A percentile compares a stretch with the other conserved stretches of the same genome.
Conservation (phyloP, 2,113 vertebrate genomes). For the Trogon surrucura region DNA sequence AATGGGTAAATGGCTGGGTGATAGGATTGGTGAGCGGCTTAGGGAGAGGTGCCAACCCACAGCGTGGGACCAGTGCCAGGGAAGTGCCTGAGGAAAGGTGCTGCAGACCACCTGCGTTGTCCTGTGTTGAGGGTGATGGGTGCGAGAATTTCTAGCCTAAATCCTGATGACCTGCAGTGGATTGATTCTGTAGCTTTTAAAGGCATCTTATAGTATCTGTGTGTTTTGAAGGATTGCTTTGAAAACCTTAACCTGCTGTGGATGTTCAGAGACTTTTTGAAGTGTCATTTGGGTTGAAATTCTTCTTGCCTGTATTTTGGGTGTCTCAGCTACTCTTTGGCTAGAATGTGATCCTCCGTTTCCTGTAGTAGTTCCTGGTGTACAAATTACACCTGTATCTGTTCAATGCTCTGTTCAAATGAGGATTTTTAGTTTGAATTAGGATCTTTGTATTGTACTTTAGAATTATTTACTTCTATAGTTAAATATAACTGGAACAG, state of each 20-base stretch:
- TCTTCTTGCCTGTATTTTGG: background rate
- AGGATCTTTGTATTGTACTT: background rate
- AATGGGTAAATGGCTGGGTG: background rate
- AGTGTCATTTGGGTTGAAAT: background rate
- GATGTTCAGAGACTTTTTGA: background rate
- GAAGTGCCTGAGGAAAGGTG: conserved; percentile 1
- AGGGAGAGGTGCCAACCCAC: background rate
- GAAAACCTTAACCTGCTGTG: background rate
- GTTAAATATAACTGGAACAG: background rate
- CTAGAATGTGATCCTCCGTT: background rate
- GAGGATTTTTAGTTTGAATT: background rate
- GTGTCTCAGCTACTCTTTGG: background rate
- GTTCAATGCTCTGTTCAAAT: background rate
- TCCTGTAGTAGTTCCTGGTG: background rate
- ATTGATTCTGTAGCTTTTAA: background rate
- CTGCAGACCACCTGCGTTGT: conserved; percentile 1
- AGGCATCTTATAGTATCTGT: background rate
- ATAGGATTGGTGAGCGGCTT: background rate
- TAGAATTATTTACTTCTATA: background rate
- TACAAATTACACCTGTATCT: background rate
- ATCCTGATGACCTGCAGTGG: background rate
- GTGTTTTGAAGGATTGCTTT: background rate
- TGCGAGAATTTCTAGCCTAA: background rate
- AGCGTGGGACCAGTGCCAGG: background rate
- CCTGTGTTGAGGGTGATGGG: background rate